phyloP scores from a whole-genome alignment of 2,888 invertebrate species.

The Escarpia spicata region DNA sequence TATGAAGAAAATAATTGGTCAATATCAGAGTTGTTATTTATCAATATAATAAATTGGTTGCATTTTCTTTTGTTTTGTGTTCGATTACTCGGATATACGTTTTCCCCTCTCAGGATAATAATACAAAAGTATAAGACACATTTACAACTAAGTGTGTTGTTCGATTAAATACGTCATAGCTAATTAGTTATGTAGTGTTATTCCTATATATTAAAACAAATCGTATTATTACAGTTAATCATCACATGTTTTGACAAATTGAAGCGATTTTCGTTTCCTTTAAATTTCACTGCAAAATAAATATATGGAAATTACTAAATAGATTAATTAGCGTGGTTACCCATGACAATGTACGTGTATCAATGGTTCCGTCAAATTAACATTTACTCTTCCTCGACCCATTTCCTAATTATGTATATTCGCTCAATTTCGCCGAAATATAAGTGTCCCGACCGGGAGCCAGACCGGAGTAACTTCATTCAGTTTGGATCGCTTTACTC shows the following conservation, averaged over 20 bases:
- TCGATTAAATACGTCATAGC: no score
- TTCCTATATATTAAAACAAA: no score
- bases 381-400: background rate
- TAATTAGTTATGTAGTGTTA: no score
- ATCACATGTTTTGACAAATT: background rate
- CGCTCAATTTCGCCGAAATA: background rate
- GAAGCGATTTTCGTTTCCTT: background rate
- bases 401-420: slow-evolving; percentile 16
- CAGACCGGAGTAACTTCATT: background rate
- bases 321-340: background rate
- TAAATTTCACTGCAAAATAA: background rate
- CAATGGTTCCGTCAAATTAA: background rate
- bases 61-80: background rate
- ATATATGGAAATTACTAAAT: background rate
- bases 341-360: background rate
- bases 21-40: background rate
- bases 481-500: background rate
- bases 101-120: background rate
- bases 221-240: background rate
- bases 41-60: background rate
- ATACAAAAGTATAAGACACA: no score
- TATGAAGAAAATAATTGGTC: background rate
- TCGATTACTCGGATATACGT: background rate
- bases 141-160: no score
- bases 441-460: background rate